These are phyloP conservation scores for Polyommatus iphigenia DNA, from an alignment of 2,888 invertebrate species.

Conservation along the genomic window DNA sequence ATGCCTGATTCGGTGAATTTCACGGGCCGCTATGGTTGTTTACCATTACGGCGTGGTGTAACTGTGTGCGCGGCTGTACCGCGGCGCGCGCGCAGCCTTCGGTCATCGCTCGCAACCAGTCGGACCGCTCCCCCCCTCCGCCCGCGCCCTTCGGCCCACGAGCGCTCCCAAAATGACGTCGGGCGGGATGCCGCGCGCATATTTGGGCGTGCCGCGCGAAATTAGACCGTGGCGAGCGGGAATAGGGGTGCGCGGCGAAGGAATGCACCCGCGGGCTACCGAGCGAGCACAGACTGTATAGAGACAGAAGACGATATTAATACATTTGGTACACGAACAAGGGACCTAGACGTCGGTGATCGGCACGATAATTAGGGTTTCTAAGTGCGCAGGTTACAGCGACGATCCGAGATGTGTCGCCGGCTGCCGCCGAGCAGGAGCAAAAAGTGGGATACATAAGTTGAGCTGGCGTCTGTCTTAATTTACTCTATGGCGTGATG, in stretches of 20 bases:
- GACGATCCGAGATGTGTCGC: too few species aligned
- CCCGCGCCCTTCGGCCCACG: constrained; percentile 51
- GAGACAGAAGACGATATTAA: not conserved
- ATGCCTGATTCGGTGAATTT: not conserved
- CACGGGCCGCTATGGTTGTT: constrained; percentile 13
- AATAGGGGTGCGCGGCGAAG: constrained; percentile 48
- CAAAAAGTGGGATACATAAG: not conserved
- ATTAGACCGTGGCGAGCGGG: constrained; percentile 54
- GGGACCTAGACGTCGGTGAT: too few species aligned
- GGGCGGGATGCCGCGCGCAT: constrained; percentile 68
- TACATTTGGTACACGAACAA: too few species aligned
- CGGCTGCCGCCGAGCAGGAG: not conserved
- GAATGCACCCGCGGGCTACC: constrained; percentile 64
- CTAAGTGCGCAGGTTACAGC: too few species aligned
- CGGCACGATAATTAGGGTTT: too few species aligned
- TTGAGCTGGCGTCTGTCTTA: not conserved
- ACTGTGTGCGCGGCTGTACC: constrained; percentile 44
- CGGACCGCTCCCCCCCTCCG: constrained; percentile 57
- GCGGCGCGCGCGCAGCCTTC: constrained; percentile 73
- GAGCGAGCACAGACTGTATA: constrained; percentile 50
- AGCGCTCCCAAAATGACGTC: constrained; percentile 49
- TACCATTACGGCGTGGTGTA: constrained; percentile 43
- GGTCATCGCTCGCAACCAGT: constrained; percentile 80
- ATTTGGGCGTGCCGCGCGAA: constrained; percentile 57
- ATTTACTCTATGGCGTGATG: not conserved